These are phyloP conservation scores for Semibalanus balanoides DNA, from an alignment of 1,140 invertebrate species.

Conservation along the genomic window DNA sequence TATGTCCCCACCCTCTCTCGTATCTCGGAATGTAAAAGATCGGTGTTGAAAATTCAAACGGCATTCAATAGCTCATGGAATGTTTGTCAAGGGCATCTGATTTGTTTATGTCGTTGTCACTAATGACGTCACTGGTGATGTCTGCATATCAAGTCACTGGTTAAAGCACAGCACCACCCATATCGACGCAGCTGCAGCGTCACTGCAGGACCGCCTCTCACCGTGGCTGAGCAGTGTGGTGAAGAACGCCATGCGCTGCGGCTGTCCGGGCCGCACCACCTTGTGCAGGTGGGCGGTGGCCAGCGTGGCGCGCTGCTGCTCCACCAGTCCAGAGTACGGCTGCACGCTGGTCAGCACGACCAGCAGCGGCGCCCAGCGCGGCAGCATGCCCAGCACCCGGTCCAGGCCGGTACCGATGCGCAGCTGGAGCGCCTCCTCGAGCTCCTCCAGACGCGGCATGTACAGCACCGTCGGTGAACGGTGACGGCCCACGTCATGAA, in stretches of 20 bases:
- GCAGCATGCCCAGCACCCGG: background rate
- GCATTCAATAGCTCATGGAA: too few species aligned
- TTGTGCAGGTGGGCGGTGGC: background rate
- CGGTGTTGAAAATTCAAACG: too few species aligned
- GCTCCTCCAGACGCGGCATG: background rate
- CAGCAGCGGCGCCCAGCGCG: conserved; percentile 1
- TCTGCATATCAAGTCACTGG: too few species aligned
- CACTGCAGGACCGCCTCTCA: background rate
- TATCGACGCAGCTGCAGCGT: too few species aligned
- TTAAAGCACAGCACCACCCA: too few species aligned
- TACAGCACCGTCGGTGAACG: background rate
- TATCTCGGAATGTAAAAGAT: too few species aligned
- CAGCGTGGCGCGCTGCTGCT: background rate
- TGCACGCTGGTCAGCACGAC: background rate
- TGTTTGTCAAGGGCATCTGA: too few species aligned
- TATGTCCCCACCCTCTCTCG: too few species aligned
- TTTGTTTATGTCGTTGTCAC: too few species aligned
- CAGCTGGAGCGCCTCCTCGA: background rate
- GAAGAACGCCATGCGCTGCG: background rate
- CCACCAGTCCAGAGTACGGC: background rate
- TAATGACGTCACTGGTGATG: too few species aligned
- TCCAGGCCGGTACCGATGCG: background rate
- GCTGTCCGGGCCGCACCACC: background rate
- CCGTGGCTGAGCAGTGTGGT: background rate
- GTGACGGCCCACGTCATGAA: background rate